Conservation (phyloP, 2,797 vertebrate species). For the Tapera naevia region DNA sequence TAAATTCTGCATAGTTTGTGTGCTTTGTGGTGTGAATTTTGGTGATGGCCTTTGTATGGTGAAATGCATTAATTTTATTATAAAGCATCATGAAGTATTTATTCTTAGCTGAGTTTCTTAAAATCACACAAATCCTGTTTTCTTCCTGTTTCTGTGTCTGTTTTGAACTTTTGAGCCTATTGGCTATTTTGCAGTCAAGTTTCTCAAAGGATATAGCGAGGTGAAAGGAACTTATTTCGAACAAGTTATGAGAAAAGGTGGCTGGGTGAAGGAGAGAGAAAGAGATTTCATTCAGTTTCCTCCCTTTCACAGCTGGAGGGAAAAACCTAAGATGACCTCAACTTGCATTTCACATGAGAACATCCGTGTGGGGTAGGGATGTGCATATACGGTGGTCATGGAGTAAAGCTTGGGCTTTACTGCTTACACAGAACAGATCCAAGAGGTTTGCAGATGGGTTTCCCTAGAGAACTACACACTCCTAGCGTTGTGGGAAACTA, state of each 20-base stretch:
- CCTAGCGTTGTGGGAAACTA: fast-evolving
- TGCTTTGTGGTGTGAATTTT: not conserved
- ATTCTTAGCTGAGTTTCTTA: not conserved
- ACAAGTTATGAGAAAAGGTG: not conserved
- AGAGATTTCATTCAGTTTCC: not conserved
- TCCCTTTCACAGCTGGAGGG: not conserved
- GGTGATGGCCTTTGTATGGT: fast-evolving
- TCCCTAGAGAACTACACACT: not conserved
- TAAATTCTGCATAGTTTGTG: not conserved
- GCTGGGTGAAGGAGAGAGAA: not conserved
- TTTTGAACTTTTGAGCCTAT: not conserved
- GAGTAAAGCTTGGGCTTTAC: not conserved
- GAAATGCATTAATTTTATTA: not conserved
- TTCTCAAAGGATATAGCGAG: not conserved
- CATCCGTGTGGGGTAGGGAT: fast-evolving
- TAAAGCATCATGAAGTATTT: not conserved
- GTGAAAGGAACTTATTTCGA: not conserved
- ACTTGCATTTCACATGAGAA: not conserved
- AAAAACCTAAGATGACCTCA: not conserved
- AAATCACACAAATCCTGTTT: not conserved
- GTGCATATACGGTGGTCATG: fast-evolving
- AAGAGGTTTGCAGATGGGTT: not conserved
- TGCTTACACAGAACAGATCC: fast-evolving
- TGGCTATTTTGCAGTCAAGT: not conserved
- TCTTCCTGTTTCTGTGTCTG: not conserved